These are phyloP conservation scores for Agriotes lineatus DNA, from an alignment of 2,888 invertebrate species.

Conservation along the genomic window DNA sequence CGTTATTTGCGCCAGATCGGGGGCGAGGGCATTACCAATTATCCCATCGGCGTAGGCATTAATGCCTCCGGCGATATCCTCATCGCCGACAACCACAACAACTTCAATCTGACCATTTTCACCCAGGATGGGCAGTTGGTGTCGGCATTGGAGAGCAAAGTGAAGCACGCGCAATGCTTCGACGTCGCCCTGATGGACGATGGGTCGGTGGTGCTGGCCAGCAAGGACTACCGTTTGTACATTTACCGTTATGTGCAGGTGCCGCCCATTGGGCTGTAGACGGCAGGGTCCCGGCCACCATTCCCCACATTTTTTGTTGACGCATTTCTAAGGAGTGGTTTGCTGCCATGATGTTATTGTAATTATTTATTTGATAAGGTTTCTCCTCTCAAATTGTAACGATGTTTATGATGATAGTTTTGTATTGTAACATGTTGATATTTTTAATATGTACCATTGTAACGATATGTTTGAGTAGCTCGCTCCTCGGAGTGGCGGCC, in stretches of 20 bases:
- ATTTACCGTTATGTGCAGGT: constrained; percentile 98
- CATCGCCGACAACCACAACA: constrained; percentile 99
- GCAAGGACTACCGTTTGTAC: constrained; percentile 99
- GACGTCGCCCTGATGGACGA: constrained; percentile 99
- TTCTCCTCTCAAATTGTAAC: constrained; percentile 48
- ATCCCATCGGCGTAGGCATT: constrained; percentile 99
- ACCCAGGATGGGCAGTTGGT: constrained; percentile 97
- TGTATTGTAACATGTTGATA: constrained; percentile 62
- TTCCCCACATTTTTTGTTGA: constrained; percentile 66
- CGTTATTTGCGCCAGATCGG: constrained; percentile 97
- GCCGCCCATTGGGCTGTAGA: constrained; percentile 84
- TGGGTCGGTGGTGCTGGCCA: constrained; percentile 97
- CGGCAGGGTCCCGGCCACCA: constrained; percentile 61
- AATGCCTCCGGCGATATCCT: constrained; percentile 97
- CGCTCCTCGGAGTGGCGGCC: constrained; percentile 48
- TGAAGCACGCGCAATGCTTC: constrained; percentile 99
- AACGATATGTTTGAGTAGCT: constrained; percentile 54
- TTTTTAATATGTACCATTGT: constrained; percentile 64
- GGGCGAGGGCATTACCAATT: constrained; percentile 98
- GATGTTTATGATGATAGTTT: constrained; percentile 55
- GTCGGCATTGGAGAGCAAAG: constrained; percentile 98
- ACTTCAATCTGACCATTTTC: constrained; percentile 99
- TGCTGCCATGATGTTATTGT: constrained; percentile 59
- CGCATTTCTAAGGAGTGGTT: constrained; percentile 65
- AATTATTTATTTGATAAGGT: constrained; percentile 50